Conservation (phyloP, 2,113 vertebrate species). For the Oryzias melastigma region DNA sequence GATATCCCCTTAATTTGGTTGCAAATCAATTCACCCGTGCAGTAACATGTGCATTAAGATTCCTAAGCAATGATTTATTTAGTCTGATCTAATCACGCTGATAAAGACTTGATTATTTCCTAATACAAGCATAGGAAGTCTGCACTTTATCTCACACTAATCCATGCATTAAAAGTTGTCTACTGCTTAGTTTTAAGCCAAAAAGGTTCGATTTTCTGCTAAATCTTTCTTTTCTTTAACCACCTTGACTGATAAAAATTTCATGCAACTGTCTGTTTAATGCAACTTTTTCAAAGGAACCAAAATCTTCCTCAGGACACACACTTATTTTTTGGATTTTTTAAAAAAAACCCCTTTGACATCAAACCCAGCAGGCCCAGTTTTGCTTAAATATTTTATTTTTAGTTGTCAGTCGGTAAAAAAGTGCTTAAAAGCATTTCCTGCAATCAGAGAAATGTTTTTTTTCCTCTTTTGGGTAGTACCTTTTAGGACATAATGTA, state of each 20-base stretch:
- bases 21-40: not conserved
- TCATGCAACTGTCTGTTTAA: not conserved
- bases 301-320: not conserved
- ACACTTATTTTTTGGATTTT: slow-evolving; percentile 6
- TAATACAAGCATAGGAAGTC: not conserved
- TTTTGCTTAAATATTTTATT: no score
- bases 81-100: not conserved
- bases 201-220: not conserved
- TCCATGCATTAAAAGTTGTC: not conserved
- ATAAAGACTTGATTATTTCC: not conserved
- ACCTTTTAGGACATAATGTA: no score
- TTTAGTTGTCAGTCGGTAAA: no score
- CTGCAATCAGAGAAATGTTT: no score
- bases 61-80: slow-evolving; percentile 1
- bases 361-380: not conserved
- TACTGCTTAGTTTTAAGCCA: not conserved
- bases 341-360: slow-evolving; percentile 6
- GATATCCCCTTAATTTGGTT: not conserved
- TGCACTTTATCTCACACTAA: not conserved
- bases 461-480: no score
- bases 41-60: not conserved
- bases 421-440: no score
- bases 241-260: slow-evolving; percentile 4
- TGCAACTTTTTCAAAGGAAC: not conserved
- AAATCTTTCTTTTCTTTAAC: not conserved